Evolutionary conservation across 2,113 vertebrate genomes (phyloP).

Genomic region (Saccopteryx bilineata): DNA sequence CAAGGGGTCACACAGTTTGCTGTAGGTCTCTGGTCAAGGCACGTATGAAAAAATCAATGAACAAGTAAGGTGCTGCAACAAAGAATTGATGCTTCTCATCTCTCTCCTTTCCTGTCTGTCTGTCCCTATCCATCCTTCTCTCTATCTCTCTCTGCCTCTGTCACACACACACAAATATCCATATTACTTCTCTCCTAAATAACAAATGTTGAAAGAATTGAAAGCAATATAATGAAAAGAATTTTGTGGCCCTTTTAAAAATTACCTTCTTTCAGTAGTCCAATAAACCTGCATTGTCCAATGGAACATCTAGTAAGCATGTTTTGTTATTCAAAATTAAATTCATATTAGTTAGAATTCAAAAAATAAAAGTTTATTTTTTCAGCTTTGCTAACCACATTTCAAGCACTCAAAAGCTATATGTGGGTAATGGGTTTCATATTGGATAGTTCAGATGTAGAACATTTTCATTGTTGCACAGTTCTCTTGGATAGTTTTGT

Average conservation of each 20-base stretch:
- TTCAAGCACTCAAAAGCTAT: neutral
- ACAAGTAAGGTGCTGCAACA: no score
- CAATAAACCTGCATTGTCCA: neutral
- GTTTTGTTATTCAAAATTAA: neutral
- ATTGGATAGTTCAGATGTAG: no score
- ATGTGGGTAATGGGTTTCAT: rapidly evolving
- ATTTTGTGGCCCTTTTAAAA: neutral
- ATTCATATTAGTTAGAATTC: neutral
- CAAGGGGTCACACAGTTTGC: no score
- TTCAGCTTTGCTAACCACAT: neutral
- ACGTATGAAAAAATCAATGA: no score
- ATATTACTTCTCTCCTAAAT: neutral
- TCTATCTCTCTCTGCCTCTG: no score
- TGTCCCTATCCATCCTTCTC: no score
- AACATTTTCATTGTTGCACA: neutral
- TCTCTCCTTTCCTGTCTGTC: no score
- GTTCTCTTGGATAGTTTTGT: neutral
- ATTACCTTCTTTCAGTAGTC: neutral
- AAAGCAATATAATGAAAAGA: neutral
- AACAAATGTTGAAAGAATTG: neutral
- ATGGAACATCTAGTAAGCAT: neutral
- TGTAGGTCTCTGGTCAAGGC: no score
- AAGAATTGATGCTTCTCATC: no score
- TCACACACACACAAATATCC: neutral
- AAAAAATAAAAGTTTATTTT: neutral